Base-by-base conservation (phyloP, 2,888 invertebrate genomes). In the Cynaeus angustus region DNA sequence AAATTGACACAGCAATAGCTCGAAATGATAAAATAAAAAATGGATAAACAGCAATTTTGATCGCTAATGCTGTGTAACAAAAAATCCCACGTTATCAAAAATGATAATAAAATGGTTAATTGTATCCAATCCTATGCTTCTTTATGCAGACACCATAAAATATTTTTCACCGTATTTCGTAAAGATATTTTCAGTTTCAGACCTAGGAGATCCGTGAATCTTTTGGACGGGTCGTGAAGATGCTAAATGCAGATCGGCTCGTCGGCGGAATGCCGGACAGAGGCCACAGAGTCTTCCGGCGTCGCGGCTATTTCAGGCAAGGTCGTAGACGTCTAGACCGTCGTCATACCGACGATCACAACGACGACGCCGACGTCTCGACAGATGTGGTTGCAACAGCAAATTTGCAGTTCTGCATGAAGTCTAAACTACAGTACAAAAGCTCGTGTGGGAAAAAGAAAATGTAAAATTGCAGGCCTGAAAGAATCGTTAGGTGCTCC, bases 261-360 rank as follows among this genome's bases (percentile, higher is more conserved):
- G 77, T 75, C 75, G 77, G 79, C 41, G 52, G 52, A 66, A 66
- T 66, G 77, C 76, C 75, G 78, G 79, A 77, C 79, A 74, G 80
- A 77, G 79, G 75, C 79, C 79, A 73, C 74, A 75, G 75, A 78
- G 80, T 83, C 83, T 83, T 83, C 83, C 83, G 83, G 83, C 82
- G 82, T 82, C 81, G 81, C 77, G 79, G 76, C 79, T 82, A 82
- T 81, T 83, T 81, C 77, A 74, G 74, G 83, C 83, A 83, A 83
- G 83, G 83, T 82, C 82, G 81, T 79, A 82, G 82, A 82, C 81
- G 82, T 82, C 82, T 83, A 82, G 82, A 82, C 82, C 79, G 75
- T 59, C 74, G 74, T 71, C 72, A 71, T 73, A 71, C 74, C 37
- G 30, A 56, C 48, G 66, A 56, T 33, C 46, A 41, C 59, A 50